Conservation (phyloP, 2,113 vertebrate species). For the Hyperopisus bebe region DNA sequence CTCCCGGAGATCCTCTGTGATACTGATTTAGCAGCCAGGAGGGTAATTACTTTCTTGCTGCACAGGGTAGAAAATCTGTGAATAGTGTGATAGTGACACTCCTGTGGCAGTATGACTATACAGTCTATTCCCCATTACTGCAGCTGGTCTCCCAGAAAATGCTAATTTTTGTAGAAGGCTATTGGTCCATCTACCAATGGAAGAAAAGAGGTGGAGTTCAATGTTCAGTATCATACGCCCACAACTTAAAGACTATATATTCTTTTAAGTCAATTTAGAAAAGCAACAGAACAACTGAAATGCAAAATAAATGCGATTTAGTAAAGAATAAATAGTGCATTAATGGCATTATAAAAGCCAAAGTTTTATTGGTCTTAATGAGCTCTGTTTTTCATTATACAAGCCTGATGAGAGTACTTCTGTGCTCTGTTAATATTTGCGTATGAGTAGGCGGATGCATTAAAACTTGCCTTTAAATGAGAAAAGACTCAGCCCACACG, state of each 20-base stretch:
- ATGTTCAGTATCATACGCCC: neutral
- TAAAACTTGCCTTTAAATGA: neutral
- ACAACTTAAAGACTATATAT: neutral
- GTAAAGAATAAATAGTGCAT: constrained; percentile 31
- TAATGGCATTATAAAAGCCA: constrained; percentile 26
- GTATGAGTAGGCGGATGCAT: neutral
- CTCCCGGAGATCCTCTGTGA: constrained; percentile 41
- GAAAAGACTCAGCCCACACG: neutral
- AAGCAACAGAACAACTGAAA: neutral
- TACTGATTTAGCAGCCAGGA: constrained; percentile 45
- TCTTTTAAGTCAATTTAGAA: neutral
- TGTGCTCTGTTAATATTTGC: constrained; percentile 14
- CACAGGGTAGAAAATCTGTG: constrained; percentile 42
- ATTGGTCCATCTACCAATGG: neutral
- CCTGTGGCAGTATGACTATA: constrained; percentile 24
- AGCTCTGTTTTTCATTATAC: constrained; percentile 27
- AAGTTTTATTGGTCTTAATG: constrained; percentile 29
- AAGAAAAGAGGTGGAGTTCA: neutral
- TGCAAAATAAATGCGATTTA: constrained; percentile 13
- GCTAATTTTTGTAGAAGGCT: constrained; percentile 26
- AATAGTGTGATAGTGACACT: constrained; percentile 39
- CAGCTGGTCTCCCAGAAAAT: constrained; percentile 15
- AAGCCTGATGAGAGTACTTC: constrained; percentile 10
- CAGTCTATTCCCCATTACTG: constrained; percentile 31
- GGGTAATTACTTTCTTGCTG: constrained; percentile 51